These are phyloP conservation scores for Columba guinea DNA, from an alignment of 2,797 vertebrate species.

Conservation along the genomic window DNA sequence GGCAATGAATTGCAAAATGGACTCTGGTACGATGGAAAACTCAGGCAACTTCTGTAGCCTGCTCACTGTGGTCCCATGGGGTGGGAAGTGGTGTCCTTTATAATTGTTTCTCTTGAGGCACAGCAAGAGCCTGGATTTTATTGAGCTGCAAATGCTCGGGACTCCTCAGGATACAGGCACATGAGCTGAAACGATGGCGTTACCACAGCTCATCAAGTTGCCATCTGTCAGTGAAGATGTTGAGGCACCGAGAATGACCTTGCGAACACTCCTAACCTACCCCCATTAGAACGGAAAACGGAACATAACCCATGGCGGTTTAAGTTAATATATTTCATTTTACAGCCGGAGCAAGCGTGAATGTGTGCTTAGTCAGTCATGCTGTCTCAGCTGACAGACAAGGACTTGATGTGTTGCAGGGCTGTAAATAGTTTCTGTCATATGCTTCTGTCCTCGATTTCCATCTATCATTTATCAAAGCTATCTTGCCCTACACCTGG, in stretches of 20 bases:
- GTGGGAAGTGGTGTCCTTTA: background rate
- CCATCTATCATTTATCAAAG: background rate
- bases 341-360: background rate
- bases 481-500: background rate
- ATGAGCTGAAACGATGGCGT: slow-evolving; percentile 47
- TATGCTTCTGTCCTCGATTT: background rate
- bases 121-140: slow-evolving; percentile 23
- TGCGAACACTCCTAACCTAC: slow-evolving; percentile 16
- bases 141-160: slow-evolving; percentile 17
- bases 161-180: background rate
- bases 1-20: slow-evolving; percentile 18
- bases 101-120: slow-evolving; percentile 38
- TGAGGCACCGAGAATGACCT: slow-evolving; percentile 42
- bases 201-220: slow-evolving; percentile 59
- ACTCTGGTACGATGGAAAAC: background rate
- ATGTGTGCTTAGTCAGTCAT: background rate
- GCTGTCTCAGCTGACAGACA: background rate
- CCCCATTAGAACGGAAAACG: background rate
- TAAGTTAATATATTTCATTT: slow-evolving; percentile 49
- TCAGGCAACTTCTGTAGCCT: background rate
- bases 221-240: slow-evolving; percentile 45
- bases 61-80: background rate
- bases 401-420: background rate
- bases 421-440: background rate
- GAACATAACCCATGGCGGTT: slow-evolving; percentile 34